Conservation (phyloP, 2,113 vertebrate species). For the Protomyctophum bolini region DNA sequence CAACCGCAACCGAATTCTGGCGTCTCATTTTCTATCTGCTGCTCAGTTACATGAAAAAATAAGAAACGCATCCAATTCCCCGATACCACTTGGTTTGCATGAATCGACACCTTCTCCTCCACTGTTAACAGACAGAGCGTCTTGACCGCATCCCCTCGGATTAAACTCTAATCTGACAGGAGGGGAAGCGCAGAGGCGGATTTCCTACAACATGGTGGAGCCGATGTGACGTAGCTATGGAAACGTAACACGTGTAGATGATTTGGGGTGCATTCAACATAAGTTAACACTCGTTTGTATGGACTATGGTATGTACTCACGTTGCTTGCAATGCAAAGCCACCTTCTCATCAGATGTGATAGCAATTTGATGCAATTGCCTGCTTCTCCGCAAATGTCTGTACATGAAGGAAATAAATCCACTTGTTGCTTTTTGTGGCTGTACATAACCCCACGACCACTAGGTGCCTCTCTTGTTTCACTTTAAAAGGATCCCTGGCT, state of each 20-base stretch:
- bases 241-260: slow-evolving; percentile 61
- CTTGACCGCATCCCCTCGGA: slow-evolving; percentile 62
- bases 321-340: too few relatives aligned
- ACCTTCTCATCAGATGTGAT: too few relatives aligned
- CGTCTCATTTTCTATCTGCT: slow-evolving; percentile 48
- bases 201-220: slow-evolving; percentile 81
- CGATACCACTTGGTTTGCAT: background rate
- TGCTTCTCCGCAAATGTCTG: too few relatives aligned
- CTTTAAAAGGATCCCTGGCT: background rate
- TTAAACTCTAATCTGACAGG: slow-evolving; percentile 78
- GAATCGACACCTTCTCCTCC: slow-evolving; percentile 22
- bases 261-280: slow-evolving; percentile 33
- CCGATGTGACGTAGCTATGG: slow-evolving; percentile 70
- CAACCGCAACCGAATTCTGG: slow-evolving; percentile 12
- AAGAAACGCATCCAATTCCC: background rate
- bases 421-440: too few relatives aligned
- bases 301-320: too few relatives aligned
- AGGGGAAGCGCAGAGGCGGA: slow-evolving; percentile 57
- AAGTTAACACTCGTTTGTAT: too few relatives aligned
- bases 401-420: too few relatives aligned
- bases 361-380: too few relatives aligned
- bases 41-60: background rate
- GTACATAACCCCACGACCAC: slow-evolving; percentile 12
- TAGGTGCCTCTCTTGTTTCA: slow-evolving; percentile 45
- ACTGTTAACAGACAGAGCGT: slow-evolving; percentile 31